These are phyloP conservation scores for Trialeurodes vaporariorum DNA, from an alignment of 1,140 invertebrate genomes.

Conservation along the genomic window DNA sequence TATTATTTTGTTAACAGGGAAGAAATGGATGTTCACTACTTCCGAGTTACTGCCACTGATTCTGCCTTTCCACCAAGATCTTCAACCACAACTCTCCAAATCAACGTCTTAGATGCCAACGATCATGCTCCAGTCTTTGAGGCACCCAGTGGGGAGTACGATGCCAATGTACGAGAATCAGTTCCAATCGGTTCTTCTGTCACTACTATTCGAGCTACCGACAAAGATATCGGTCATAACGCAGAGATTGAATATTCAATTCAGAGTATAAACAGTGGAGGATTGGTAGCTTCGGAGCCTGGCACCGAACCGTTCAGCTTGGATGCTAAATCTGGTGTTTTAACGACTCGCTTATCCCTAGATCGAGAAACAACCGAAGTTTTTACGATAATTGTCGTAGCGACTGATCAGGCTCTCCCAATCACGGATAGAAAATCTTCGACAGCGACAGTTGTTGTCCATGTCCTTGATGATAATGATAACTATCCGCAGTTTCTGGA, in stretches of 20 bases:
- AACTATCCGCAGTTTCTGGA: slow-evolving; percentile 92
- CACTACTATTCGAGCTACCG: slow-evolving; percentile 78
- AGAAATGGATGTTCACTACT: slow-evolving; percentile 62
- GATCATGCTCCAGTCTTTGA: slow-evolving; percentile 89
- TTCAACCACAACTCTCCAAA: slow-evolving; percentile 76
- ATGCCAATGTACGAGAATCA: slow-evolving; percentile 69
- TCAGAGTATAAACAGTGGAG: slow-evolving; percentile 49
- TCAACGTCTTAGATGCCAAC: slow-evolving; percentile 86
- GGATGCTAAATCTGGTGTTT: slow-evolving; percentile 65
- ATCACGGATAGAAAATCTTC: slow-evolving; percentile 47
- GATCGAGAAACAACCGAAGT: slow-evolving; percentile 80
- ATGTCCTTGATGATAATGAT: slow-evolving; percentile 87
- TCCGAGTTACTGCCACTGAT: slow-evolving; percentile 51
- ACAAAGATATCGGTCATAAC: slow-evolving; percentile 82
- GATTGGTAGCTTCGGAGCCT: slow-evolving; percentile 20
- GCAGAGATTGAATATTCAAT: slow-evolving; percentile 75
- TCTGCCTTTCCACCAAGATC: slow-evolving; percentile 74
- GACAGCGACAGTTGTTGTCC: slow-evolving; percentile 69
- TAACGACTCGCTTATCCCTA: slow-evolving; percentile 66
- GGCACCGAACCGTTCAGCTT: slow-evolving; percentile 57
- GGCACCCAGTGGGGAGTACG: slow-evolving; percentile 59
- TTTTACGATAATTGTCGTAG: slow-evolving; percentile 75
- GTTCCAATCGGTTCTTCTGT: slow-evolving; percentile 80
- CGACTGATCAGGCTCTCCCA: slow-evolving; percentile 68
- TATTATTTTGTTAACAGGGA: no score